A percentile compares a stretch with the other conserved stretches of the same genome.
These are phyloP conservation scores for Monarcha castaneiventris DNA, from an alignment of 2,113 vertebrate species.

Conservation along the genomic window DNA sequence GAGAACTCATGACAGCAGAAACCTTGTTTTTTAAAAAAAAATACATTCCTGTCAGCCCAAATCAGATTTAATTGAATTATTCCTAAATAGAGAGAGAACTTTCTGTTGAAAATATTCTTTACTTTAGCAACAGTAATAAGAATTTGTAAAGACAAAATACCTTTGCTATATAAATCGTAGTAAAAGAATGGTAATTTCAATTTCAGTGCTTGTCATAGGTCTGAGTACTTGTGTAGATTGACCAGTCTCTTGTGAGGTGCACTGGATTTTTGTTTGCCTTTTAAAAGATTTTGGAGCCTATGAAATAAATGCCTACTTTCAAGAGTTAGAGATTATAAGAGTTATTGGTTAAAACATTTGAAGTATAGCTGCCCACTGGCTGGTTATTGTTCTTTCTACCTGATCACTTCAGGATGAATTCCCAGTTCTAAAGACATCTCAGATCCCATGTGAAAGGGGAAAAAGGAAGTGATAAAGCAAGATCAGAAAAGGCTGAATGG, in stretches of 20 bases:
- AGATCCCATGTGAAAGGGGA: background rate
- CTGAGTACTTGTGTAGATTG: background rate
- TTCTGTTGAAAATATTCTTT: background rate
- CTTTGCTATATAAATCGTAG: background rate
- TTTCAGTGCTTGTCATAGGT: background rate
- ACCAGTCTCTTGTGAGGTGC: background rate
- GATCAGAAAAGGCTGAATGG: background rate
- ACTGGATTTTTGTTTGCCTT: background rate
- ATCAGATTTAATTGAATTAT: slow-evolving; percentile 36
- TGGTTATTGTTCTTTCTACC: background rate
- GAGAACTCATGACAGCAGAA: slow-evolving; percentile 37
- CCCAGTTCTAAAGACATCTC: background rate
- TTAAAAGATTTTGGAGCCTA: background rate
- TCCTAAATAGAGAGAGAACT: background rate
- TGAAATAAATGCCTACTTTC: background rate
- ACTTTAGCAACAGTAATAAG: background rate
- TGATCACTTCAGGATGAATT: background rate
- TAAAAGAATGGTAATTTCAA: background rate
- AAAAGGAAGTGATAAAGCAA: background rate
- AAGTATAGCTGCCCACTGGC: background rate
- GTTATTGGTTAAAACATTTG: background rate
- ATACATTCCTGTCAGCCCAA: background rate
- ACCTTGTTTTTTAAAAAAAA: background rate
- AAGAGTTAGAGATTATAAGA: background rate
- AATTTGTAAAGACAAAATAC: background rate